Evolutionary conservation across 2,888 invertebrate species (phyloP).

Genomic region (Philonicus albiceps): DNA sequence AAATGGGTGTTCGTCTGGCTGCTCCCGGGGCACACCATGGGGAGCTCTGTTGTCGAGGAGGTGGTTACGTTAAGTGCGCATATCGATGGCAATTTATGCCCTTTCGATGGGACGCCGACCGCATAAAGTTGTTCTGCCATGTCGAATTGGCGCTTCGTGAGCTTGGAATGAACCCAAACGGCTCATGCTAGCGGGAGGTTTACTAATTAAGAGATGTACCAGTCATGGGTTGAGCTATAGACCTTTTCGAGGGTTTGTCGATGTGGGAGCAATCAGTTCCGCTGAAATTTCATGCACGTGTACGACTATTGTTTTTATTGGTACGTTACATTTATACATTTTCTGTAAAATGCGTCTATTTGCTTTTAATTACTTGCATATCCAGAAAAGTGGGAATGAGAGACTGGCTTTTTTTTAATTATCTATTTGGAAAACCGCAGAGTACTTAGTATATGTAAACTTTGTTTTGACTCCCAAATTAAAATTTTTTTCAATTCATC

Average conservation of each 20-base stretch:
- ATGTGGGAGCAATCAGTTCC: not conserved
- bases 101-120: slow-evolving; percentile 13
- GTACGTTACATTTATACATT: not conserved
- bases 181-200: not conserved
- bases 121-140: slow-evolving; percentile 21
- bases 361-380: not conserved
- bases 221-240: not conserved
- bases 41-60: not conserved
- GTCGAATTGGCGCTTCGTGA: slow-evolving; percentile 17
- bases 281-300: slow-evolving; percentile 17
- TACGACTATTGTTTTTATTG: not conserved
- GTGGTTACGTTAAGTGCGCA: slow-evolving; percentile 30
- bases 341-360: not conserved
- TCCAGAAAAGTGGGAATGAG: not conserved
- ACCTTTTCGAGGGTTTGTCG: not conserved
- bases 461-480: too few species aligned
- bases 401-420: not conserved
- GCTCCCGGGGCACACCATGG: not conserved
- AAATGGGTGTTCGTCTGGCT: slow-evolving; percentile 42
- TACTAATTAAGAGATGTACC: slow-evolving; percentile 40
- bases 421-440: not conserved
- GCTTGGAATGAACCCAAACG: not conserved
- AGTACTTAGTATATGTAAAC: too few species aligned
- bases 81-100: slow-evolving; percentile 39
- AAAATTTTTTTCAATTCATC: too few species aligned